phyloP scores from a whole-genome alignment of 2,113 vertebrate species.

The Psephotus haematonotus region DNA sequence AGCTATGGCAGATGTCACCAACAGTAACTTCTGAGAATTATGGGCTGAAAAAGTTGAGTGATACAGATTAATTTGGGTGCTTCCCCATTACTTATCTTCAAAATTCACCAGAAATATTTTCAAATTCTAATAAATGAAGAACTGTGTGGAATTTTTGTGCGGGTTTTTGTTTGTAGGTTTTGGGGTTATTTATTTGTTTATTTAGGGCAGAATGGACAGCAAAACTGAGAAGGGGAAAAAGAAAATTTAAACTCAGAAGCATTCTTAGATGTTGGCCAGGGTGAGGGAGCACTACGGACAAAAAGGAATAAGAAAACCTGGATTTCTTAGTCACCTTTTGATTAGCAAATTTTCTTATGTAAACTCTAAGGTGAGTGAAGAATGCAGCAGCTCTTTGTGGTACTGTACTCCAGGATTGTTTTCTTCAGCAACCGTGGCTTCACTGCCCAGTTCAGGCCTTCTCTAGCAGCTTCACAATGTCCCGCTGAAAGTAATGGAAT shows the following conservation, averaged over 20 bases:
- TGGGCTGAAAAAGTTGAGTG: background rate
- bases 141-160: background rate
- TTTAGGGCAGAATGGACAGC: background rate
- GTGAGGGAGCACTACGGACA: fast-evolving
- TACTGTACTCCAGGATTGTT: background rate
- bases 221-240: background rate
- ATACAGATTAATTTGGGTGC: background rate
- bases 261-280: background rate
- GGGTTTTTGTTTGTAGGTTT: background rate
- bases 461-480: fast-evolving
- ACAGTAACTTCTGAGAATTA: background rate
- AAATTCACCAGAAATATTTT: background rate
- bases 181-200: background rate
- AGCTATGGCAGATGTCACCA: background rate
- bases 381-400: fast-evolving
- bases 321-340: background rate
- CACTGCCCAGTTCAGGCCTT: background rate
- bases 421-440: fast-evolving
- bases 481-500: background rate
- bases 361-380: background rate
- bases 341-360: background rate
- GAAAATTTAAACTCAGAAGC: fast-evolving
- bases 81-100: background rate
- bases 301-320: background rate
- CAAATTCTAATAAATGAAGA: background rate